Evolutionary conservation across 1,140 invertebrate species (phyloP), one percentile per base, ranked within the genome.

Genomic region (Muscidifurax raptorellus): DNA sequence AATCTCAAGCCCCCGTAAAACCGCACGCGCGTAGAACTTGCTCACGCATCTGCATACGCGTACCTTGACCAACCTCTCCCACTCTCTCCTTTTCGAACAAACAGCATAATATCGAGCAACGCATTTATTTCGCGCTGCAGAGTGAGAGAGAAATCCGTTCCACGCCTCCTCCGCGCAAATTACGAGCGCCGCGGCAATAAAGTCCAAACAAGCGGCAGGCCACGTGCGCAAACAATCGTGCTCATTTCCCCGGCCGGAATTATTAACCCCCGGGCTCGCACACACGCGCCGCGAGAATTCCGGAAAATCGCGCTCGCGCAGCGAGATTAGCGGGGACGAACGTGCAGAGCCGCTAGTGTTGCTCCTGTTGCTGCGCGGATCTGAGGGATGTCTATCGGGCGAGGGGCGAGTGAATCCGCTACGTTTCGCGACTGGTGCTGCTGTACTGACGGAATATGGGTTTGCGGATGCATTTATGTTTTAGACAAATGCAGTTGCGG

Each of bases 181-280:
- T 76, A 47, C 40, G 74, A 47, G 36, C 40, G 27, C 25, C 28
- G 67, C 27, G 10, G 74, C 74, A 44, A 76, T 47, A 76, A 76
- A 76, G 74, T 44, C 74, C 74, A 47, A 76, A 76, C 74, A 47
- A 28, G 74, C 40, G 22, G 40, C n/a, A 36, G 40, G 36, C 74
- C 25, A 69, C 67, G 67, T 69, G 74, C 44, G 28, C 74, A 76
- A 76, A 76, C 74, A 76, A 76, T 76, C 74, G 74, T 47, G 18
- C 74, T 47, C 74, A 47, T 76, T 76, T 76, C 40, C 74, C 74
- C 36, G 15, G 40, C 32, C 74, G 74, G 40, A 76, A 76, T 76
- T 76, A 76, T 76, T 47, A 15, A 40, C 71, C 71, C 32, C 71
- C 32, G 52, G 18, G 52, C 28, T 25, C 12, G 74, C n/a, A 18